Evolutionary conservation across 2,888 invertebrate genomes (phyloP), one percentile per base, ranked within the genome.

Genomic region (Diaprepes abbreviatus): DNA sequence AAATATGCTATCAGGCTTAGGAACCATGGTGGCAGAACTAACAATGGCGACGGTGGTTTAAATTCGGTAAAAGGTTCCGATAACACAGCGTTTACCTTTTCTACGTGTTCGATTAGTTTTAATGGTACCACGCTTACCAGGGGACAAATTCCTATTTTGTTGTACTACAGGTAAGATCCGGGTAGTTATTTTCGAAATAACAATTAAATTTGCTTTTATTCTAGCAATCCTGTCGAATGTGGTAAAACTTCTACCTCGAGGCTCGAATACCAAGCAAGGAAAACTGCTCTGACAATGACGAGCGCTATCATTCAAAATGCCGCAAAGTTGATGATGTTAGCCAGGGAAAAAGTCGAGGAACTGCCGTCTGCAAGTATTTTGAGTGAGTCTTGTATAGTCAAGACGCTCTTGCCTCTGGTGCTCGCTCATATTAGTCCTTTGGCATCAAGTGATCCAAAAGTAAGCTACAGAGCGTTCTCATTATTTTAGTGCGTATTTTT

Each of bases 101-200:
- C 93, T 24, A 93, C 96, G 0, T 97, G 96, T 83, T 94, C 96
- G 9, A 87, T 97, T 45, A 97, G 97, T 83, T 95, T 94, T 82
- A 97, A 98, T 82, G 98, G 98, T n/a, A 98, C 98, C 0, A 97
- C 96, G 5, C 90, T 96, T 72, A 93, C 94, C 0, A 88, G 98
- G 60, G 98, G 98, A 7, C 98, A 98, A 86, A 91, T 98, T 79
- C 98, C 98, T 0, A 92, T 93, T 79, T 89, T 98, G 52, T 87
- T 98, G 12, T 98, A 98, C 81, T 95, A 90, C 85, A 93, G 92
- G 90, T 92, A 83, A 75, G 73, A n/a, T n/a, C n/a, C n/a, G n/a
- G n/a, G n/a, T n/a, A n/a, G n/a, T n/a, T n/a, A n/a, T n/a, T 24
- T 24, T 24, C 5, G 5, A 21, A 50, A 50, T 16, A 50, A 28